Conservation (phyloP, 2,797 vertebrate species). For the Furcifer pardalis region DNA sequence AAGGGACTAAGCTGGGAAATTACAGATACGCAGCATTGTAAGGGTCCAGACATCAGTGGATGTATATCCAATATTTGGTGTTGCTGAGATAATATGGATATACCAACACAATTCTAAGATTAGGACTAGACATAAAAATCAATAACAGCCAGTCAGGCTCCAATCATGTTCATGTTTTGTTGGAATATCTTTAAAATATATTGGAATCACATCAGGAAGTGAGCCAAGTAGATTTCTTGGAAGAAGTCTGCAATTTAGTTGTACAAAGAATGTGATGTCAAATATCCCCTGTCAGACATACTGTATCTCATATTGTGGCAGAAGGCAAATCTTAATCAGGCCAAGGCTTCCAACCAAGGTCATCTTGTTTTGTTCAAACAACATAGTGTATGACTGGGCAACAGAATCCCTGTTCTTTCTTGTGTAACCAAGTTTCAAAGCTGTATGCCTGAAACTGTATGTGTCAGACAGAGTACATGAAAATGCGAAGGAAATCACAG, state of each 20-base stretch:
- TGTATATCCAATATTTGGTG: background rate
- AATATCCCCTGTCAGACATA: too few relatives aligned
- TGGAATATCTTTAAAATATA: background rate
- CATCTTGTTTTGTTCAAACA: background rate
- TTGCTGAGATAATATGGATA: background rate
- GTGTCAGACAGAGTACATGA: background rate
- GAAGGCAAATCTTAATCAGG: too few relatives aligned
- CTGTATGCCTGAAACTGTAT: background rate
- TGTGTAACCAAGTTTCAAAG: background rate
- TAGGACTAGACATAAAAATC: background rate
- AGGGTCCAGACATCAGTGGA: background rate
- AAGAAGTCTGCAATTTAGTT: background rate
- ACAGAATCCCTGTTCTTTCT: background rate
- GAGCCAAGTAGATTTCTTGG: background rate
- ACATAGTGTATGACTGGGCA: background rate
- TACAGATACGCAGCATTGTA: too few relatives aligned
- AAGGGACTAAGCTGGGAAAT: too few relatives aligned
- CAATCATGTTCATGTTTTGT: background rate
- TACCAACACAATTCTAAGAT: too few relatives aligned
- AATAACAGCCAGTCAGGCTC: background rate
- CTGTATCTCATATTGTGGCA: background rate
- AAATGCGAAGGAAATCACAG: background rate
- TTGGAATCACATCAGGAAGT: background rate
- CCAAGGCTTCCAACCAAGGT: background rate
- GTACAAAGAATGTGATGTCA: too few relatives aligned